A percentile compares a stretch with the other conserved stretches of the same genome.
These are phyloP conservation scores for Coregonus ussuriensis DNA, from an alignment of 2,797 vertebrate genomes.

Conservation along the genomic window DNA sequence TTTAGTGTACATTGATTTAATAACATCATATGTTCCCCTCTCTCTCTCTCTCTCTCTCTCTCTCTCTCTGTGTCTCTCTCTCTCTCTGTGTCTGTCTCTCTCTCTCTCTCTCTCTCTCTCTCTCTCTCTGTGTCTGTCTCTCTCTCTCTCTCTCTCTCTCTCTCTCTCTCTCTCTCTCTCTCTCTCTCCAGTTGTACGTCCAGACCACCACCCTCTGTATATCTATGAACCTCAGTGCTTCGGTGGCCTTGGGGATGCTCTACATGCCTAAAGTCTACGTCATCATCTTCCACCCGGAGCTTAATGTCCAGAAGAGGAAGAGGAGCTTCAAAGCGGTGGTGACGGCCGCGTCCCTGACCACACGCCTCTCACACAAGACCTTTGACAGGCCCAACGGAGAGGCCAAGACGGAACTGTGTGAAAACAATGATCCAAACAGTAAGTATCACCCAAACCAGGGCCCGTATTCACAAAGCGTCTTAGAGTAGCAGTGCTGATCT, in stretches of 20 bases:
- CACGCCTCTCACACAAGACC: conserved; percentile 87
- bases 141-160: no score
- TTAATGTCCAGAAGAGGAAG: conserved; percentile 92
- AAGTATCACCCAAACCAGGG: conserved; percentile 64
- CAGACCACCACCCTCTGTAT: conserved; percentile 93
- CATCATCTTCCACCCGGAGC: conserved; percentile 94
- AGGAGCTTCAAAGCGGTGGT: conserved; percentile 93
- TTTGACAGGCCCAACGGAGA: conserved; percentile 91
- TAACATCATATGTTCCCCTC: no score
- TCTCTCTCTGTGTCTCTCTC: no score
- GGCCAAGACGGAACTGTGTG: conserved; percentile 91
- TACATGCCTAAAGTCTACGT: conserved; percentile 96
- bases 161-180: no score
- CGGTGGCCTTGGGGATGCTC: conserved; percentile 92
- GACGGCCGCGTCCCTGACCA: conserved; percentile 90
- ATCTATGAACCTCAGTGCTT: conserved; percentile 93
- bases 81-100: no score
- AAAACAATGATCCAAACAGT: conserved; percentile 89
- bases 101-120: no score
- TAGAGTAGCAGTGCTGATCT: neutral
- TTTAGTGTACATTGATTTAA: no score
- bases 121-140: no score
- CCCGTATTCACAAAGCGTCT: neutral
- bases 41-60: no score
- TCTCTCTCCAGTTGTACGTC: conserved; percentile 85